phyloP scores from a whole-genome alignment of 2,888 invertebrate species.

The Calameuta pallipes region DNA sequence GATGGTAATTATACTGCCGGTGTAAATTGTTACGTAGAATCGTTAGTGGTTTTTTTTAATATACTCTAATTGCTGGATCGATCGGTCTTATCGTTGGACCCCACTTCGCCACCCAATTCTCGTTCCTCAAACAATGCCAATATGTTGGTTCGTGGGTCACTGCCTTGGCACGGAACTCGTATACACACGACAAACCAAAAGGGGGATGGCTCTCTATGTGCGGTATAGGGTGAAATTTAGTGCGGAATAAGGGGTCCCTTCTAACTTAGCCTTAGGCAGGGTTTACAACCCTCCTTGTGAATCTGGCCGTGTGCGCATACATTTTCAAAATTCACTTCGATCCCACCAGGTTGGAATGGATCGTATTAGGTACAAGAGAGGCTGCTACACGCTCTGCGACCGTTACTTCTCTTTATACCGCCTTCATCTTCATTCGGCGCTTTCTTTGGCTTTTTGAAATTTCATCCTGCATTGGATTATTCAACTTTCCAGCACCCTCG shows the following conservation, averaged over 20 bases:
- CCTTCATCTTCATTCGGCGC: neutral
- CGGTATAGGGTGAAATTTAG: slow-evolving; percentile 40
- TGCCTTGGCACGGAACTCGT: slow-evolving; percentile 48
- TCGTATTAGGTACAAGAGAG: slow-evolving; percentile 33
- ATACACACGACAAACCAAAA: slow-evolving; percentile 8
- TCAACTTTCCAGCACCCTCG: neutral
- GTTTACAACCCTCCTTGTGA: slow-evolving; percentile 66
- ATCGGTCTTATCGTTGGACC: slow-evolving; percentile 1
- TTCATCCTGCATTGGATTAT: neutral
- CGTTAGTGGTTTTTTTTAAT: neutral
- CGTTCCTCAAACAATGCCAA: slow-evolving; percentile 62
- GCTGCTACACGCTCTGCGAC: neutral
- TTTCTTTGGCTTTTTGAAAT: neutral
- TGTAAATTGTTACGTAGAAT: neutral
- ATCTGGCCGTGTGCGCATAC: slow-evolving; percentile 65
- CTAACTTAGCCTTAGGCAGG: slow-evolving; percentile 62
- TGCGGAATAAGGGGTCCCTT: slow-evolving; percentile 37
- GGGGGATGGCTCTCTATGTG: slow-evolving; percentile 19
- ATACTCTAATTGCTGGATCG: slow-evolving; percentile 4
- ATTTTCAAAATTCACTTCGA: slow-evolving; percentile 50
- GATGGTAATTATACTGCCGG: neutral
- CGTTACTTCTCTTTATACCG: neutral
- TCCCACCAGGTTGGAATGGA: slow-evolving; percentile 44
- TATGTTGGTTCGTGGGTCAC: slow-evolving; percentile 62
- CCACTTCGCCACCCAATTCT: slow-evolving; percentile 31